Evolutionary conservation across 2,888 invertebrate genomes (phyloP), one percentile per base, ranked within the genome.

Genomic region (Encarsia formosa): DNA sequence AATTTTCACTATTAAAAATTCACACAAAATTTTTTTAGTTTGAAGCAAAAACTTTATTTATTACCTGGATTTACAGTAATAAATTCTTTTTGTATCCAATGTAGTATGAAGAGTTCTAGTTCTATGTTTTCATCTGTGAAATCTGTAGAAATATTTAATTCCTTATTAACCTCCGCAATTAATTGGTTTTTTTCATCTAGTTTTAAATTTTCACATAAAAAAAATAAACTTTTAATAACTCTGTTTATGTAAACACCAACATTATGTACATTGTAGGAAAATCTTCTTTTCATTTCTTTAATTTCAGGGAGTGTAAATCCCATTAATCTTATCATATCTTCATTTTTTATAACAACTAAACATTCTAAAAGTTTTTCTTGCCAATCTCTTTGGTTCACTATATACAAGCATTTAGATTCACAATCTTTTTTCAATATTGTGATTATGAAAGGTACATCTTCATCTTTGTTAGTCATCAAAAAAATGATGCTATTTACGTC

Each of bases 161-260:
- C 19, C 16, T 49, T 19, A 19, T 52, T 46, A 9, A 49, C 42
- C 29, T 39, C 24, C 26, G 1, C 6, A 16, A 47, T 38, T 41
- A 56, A 50, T n/a, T 39, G 43, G 32, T 31, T 18, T 13, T n/a
- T 20, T 39, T 52, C 22, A 9, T 5, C 15, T 11, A 1, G n/a
- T 8, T 2, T 6, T 6, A 56, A 44, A 24, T 37, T 8, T 26
- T 44, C 19, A 32, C 52, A 56, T 26, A 52, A 24, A 22, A 56
- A 56, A 34, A 50, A 52, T 32, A 56, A 44, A 47, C 56, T 52
- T 50, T 56, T 52, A 8, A 56, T 39, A 9, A 26, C 50, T 15
- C n/a, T 15, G 44, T 50, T 52, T 35, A 56, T 32, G 37, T 50
- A 38, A 29, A 6, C 8, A 20, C 26, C 29, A 13, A 49, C 22